Evolutionary conservation across 2,113 vertebrate genomes (phyloP), one percentile per base, ranked within the genome.

Genomic region (Camelus dromedarius): DNA sequence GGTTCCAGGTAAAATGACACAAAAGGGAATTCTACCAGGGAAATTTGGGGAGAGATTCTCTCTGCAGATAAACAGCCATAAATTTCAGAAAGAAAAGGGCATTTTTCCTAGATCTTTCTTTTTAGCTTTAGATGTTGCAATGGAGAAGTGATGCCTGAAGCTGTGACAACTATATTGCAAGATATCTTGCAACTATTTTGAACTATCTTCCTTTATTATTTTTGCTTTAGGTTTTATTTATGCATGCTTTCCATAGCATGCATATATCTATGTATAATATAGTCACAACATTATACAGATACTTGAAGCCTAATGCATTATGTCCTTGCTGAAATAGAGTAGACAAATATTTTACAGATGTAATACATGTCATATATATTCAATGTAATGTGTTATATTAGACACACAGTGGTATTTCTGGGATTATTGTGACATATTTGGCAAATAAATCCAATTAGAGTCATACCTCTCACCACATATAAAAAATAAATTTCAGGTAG

Each of bases 201-300:
- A 38, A 38, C 38, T 38, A 38, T 72, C 46, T 76, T 81, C 24
- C 19, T 87, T 62, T 84, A 83, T 48, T 77, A 35, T 0, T 13
- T 70, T 92, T 89, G n/a, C 1, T 82, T 90, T 93, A 56, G 26
- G 3, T 83, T 72, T 90, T 89, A 92, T 73, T 85, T 89, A 58
- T 85, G 8, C 0, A 73, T 13, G 66, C 1, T 67, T 4, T n/a
- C 20, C 19, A 87, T 73, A 73, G 10, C n/a, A 6, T 8, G 12
- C 8, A 70, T 48, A 38, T 38, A 38, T 38, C 5, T 42, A 9
- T 72, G 46, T 42, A 35, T 32, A 67, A 62, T 28, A 62, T 13
- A 62, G 12, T 62, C 11, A 62, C 11, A 28, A 62, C 26, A 62
- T 60, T 60, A 60, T 60, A 24, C 4, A 11, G 60, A 62, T 20